A percentile compares a stretch with the other conserved stretches of the same genome.
These are phyloP conservation scores for Sebastes alutus DNA, from an alignment of 2,797 vertebrate species.

Conservation along the genomic window DNA sequence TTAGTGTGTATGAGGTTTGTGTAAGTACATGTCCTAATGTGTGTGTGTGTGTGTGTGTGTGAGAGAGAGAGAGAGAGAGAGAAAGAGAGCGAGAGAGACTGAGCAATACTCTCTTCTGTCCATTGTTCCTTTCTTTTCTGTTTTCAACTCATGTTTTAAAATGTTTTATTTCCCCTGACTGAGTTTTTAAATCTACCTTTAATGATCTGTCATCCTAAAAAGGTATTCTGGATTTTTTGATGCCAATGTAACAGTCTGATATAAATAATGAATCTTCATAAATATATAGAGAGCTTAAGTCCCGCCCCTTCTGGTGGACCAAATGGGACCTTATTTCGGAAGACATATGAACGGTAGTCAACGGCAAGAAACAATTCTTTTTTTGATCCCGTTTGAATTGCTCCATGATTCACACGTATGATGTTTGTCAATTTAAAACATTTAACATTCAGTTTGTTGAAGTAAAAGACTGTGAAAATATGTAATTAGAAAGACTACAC, in stretches of 20 bases:
- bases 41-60: not conserved
- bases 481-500: no score
- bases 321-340: no score
- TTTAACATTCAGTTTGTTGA: no score
- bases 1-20: conserved; percentile 19
- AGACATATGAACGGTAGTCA: no score
- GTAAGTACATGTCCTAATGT: not conserved
- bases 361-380: no score
- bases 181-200: not conserved
- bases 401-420: no score
- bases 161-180: not conserved
- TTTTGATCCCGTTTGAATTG: no score
- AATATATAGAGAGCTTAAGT: no score
- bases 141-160: not conserved
- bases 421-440: no score
- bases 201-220: not conserved
- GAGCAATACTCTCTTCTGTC: not conserved
- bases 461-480: no score
- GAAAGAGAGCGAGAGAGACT: not conserved
- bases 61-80: not conserved
- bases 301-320: no score
- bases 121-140: not conserved
- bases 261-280: not conserved
- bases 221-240: not conserved
- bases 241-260: no score